Evolutionary conservation across 2,888 invertebrate genomes (phyloP).

Genomic region (Dendrolimus houi): DNA sequence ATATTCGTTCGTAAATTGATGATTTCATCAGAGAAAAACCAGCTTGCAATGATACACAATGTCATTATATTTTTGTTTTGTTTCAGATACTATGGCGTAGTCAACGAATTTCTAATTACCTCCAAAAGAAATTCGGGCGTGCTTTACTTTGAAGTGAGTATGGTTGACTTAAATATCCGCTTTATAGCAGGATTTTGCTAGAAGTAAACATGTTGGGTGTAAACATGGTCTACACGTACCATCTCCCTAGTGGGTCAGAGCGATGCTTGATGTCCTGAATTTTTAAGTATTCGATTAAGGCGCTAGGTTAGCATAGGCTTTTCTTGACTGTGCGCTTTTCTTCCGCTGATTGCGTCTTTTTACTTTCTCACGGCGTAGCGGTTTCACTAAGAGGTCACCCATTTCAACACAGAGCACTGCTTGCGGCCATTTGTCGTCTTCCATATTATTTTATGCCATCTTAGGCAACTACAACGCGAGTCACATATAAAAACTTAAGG

Average conservation of each 20-base stretch:
- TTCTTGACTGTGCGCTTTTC: constrained; percentile 50
- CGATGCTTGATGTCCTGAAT: constrained; percentile 54
- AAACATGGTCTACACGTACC: not conserved
- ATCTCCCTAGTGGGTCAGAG: constrained; percentile 48
- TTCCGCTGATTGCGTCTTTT: constrained; percentile 68
- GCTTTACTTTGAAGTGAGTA: not conserved
- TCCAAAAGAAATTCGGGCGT: constrained; percentile 1
- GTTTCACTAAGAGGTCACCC: constrained; percentile 37
- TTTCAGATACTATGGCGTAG: constrained; percentile 53
- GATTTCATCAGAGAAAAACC: too few species aligned
- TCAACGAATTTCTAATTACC: constrained; percentile 5
- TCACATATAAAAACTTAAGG: too few species aligned
- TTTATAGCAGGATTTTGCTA: constrained; percentile 9
- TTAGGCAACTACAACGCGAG: too few species aligned
- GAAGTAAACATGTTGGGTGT: not conserved
- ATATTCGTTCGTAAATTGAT: too few species aligned
- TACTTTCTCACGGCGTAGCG: constrained; percentile 51
- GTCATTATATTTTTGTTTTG: constrained; percentile 22
- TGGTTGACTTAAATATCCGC: not conserved
- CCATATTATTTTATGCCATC: not conserved
- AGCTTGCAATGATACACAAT: not conserved
- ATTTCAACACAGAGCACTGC: constrained; percentile 33
- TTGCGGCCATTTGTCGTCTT: constrained; percentile 20
- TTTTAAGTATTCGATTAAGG: constrained; percentile 66
- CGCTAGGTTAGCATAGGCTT: constrained; percentile 24